Base-by-base conservation (phyloP, 2,888 invertebrate species). In the Ophonus ardosiacus region DNA sequence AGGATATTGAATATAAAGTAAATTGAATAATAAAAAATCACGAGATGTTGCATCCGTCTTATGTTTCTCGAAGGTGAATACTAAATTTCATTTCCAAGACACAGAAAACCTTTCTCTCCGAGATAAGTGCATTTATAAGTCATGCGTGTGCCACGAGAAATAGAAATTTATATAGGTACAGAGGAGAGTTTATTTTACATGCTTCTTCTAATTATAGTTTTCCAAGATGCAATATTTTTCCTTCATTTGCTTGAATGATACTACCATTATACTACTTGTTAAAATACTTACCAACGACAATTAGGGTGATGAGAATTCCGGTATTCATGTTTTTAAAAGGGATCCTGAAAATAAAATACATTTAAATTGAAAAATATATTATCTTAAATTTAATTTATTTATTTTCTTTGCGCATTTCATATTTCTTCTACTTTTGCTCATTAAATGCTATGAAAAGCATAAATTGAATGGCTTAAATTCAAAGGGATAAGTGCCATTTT, bases 221-320 rank as follows among this genome's bases (percentile, higher is more conserved):
- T 10, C 43, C 13, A 8, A 51, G 15, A 13, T 8, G 8, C 13
- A 51, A 8, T 8, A 51, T 8, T 51, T 13, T 51, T 10, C 13
- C 13, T 51, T 51, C 8, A 13, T 51, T 51, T 51, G 43, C 10
- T 10, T 51, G 10, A 51, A 51, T 40, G 15, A 43, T 18, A 71
- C 18, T 18, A 38, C n/a, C n/a, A n/a, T n/a, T n/a, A n/a, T 24
- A 18, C 18, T 59, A 76, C 24, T 15, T 43, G 43, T 15, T 24
- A 43, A 43, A 31, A 43, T 51, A 63, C 84, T 84, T 78, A 84
- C 84, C 78, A 13, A 84, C 51, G 6, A 84, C 38, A 31, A 84
- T 63, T 51, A 84, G 63, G 31, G 84, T 84, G 24, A 84, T 15
- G 31, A 84, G 57, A 51, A 84, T 63, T 61, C 84, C 78, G n/a